A percentile compares a stretch with the other conserved stretches of the same genome.
Evolutionary conservation across 2,888 invertebrate genomes (phyloP).

Genomic region (Cybosia mesomella): DNA sequence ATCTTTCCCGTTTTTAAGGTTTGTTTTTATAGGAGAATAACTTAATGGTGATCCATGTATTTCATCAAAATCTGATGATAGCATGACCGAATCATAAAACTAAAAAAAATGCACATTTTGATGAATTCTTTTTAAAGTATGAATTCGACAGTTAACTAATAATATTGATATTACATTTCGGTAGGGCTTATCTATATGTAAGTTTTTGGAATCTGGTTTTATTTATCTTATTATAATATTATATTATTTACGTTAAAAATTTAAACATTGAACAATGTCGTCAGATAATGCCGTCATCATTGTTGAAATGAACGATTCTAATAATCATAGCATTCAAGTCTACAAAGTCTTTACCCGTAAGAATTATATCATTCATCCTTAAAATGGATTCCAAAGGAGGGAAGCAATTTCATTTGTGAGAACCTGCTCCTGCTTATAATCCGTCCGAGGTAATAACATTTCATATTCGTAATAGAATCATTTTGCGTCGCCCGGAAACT

Average conservation of each 20-base stretch:
- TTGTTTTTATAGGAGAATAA: no score
- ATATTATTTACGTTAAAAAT: not conserved
- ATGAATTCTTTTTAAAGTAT: no score
- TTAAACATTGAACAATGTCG: conserved; percentile 12
- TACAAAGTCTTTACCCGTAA: conserved; percentile 83
- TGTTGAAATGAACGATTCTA: conserved; percentile 51
- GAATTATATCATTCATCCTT: conserved; percentile 85
- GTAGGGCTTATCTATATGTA: no score
- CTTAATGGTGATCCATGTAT: no score
- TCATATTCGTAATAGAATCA: conserved; percentile 87
- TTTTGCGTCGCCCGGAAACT: conserved; percentile 84
- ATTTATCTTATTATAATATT: not conserved
- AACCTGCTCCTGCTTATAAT: conserved; percentile 86
- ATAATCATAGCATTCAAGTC: conserved; percentile 71
- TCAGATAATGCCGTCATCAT: conserved; percentile 25
- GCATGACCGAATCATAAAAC: no score
- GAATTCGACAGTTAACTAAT: no score
- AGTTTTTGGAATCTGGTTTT: not conserved
- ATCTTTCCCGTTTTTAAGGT: no score
- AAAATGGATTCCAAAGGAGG: conserved; percentile 86
- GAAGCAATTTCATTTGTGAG: conserved; percentile 86
- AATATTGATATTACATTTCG: no score
- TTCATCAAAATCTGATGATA: no score
- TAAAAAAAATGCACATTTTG: no score
- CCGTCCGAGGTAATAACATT: conserved; percentile 87